These are phyloP conservation scores for Aphelinus certus DNA, from an alignment of 1,140 invertebrate species.

Conservation along the genomic window DNA sequence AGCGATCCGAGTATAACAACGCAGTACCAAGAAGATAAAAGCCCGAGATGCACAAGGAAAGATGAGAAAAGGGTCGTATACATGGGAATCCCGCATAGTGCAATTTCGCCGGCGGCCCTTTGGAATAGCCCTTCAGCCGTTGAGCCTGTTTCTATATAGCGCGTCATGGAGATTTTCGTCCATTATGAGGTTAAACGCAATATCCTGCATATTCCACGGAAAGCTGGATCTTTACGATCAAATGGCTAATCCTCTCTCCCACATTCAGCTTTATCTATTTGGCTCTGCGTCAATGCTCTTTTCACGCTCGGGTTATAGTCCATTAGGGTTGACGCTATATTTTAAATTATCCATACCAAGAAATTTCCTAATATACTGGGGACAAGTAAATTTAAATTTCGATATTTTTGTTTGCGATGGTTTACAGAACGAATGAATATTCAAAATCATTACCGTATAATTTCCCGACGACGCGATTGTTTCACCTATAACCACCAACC, in stretches of 20 bases:
- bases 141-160: neutral
- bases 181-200: conserved; percentile 14
- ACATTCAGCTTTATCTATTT: neutral
- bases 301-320: neutral
- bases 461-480: too few species aligned
- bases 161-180: conserved; percentile 15
- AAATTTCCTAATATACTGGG: too few species aligned
- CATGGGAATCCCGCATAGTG: conserved; percentile 8
- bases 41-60: neutral
- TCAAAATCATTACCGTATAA: too few species aligned
- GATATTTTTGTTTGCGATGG: too few species aligned
- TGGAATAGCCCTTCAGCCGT: too few species aligned
- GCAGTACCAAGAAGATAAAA: neutral
- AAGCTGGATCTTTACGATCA: conserved; percentile 1
- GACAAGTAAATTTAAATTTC: too few species aligned
- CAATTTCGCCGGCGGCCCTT: conserved; percentile 3
- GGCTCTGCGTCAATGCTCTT: neutral
- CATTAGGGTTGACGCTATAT: too few species aligned
- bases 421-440: too few species aligned
- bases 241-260: neutral
- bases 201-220: neutral
- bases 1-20: neutral
- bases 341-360: too few species aligned
- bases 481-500: too few species aligned
- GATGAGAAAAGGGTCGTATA: conserved; percentile 1